These are phyloP conservation scores for Apistogramma diplotaenia DNA, from an alignment of 2,113 vertebrate species.

Conservation along the genomic window DNA sequence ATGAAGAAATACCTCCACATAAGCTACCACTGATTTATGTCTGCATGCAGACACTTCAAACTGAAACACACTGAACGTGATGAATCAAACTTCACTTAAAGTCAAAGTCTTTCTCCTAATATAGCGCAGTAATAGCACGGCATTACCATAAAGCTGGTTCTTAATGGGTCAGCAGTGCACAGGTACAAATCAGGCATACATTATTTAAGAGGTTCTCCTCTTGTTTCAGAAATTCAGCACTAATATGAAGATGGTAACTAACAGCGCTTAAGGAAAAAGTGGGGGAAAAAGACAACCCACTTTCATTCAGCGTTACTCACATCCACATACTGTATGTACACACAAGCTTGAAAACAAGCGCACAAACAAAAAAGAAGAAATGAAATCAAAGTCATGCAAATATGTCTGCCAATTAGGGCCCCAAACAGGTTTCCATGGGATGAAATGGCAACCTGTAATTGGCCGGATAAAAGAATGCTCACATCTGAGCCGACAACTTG, in stretches of 20 bases:
- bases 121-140: constrained; percentile 37
- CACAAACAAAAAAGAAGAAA: constrained; percentile 7
- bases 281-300: constrained; percentile 1
- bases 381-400: constrained; percentile 74
- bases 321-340: neutral
- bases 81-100: constrained; percentile 19
- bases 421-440: constrained; percentile 66
- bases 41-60: neutral
- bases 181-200: constrained; percentile 56
- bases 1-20: neutral
- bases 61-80: constrained; percentile 14
- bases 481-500: constrained; percentile 62
- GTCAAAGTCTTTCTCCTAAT: constrained; percentile 15
- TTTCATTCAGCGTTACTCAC: constrained; percentile 15
- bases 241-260: constrained; percentile 28
- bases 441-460: constrained; percentile 67
- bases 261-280: constrained; percentile 12
- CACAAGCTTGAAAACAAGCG: constrained; percentile 18
- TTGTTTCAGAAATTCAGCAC: constrained; percentile 53
- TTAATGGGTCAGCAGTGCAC: constrained; percentile 49
- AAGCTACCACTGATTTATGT: neutral
- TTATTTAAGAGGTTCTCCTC: constrained; percentile 56
- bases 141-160: constrained; percentile 41
- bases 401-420: constrained; percentile 63
- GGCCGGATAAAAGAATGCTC: constrained; percentile 62